These are phyloP conservation scores for Drosophila mimetica DNA, from an alignment of 2,888 invertebrate genomes.

Conservation along the genomic window DNA sequence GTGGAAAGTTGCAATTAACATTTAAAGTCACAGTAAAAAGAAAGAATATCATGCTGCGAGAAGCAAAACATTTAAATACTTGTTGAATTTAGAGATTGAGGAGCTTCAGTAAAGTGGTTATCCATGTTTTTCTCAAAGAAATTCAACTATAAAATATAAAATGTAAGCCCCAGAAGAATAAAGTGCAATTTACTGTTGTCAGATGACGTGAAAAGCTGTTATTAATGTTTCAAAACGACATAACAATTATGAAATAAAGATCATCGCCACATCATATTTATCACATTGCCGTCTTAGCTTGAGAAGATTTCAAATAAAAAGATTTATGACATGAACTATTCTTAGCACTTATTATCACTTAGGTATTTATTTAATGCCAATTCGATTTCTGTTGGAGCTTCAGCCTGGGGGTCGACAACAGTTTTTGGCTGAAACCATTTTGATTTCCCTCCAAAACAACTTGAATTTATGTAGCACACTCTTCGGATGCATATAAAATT, in stretches of 20 bases:
- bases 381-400: slow-evolving; percentile 18
- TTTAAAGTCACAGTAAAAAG: background rate
- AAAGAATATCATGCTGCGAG: too few relatives aligned
- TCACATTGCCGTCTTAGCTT: background rate
- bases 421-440: slow-evolving; percentile 11
- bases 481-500: slow-evolving; percentile 43
- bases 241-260: background rate
- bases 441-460: slow-evolving; percentile 11
- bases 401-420: slow-evolving; percentile 12
- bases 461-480: slow-evolving; percentile 45
- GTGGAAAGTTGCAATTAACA: slow-evolving; percentile 29
- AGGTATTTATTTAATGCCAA: slow-evolving; percentile 6
- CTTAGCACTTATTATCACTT: slow-evolving; percentile 12
- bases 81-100: too few relatives aligned
- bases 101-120: background rate
- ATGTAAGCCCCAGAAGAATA: background rate
- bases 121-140: background rate
- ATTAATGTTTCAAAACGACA: background rate
- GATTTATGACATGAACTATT: slow-evolving; percentile 3
- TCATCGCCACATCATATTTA: background rate
- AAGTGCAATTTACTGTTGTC: background rate
- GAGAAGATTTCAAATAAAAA: slow-evolving; percentile 1
- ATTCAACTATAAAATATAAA: background rate
- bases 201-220: background rate
- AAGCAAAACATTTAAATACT: too few relatives aligned